Conservation (phyloP, 2,888 invertebrate species). For the Caradrina clavipalpis region DNA sequence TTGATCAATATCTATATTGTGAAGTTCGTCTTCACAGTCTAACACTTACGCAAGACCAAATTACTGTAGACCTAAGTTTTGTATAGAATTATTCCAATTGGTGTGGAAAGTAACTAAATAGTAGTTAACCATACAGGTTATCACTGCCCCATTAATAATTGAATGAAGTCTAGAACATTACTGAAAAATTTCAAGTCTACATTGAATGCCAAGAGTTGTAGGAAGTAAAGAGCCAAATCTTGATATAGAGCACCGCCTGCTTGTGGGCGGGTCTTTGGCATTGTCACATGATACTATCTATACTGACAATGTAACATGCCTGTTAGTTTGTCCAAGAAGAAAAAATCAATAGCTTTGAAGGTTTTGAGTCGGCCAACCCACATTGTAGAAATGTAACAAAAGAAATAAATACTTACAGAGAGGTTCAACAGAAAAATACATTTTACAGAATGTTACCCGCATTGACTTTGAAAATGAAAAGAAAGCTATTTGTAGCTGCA, state of each 20-base stretch:
- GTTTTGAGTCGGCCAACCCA: constrained; percentile 20
- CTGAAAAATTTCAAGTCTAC: constrained; percentile 7
- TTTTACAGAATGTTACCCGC: not conserved
- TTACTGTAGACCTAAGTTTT: not conserved
- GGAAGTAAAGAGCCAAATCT: constrained; percentile 51
- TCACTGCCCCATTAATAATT: not conserved
- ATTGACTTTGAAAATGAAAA: not conserved
- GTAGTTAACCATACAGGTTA: not conserved
- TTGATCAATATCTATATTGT: constrained; percentile 25
- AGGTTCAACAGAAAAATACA: not conserved
- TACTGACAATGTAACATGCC: constrained; percentile 20
- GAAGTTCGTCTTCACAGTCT: constrained; percentile 11
- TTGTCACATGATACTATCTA: constrained; percentile 47
- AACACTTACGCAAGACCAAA: not conserved
- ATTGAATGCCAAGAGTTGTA: constrained; percentile 52
- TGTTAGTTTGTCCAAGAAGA: constrained; percentile 7
- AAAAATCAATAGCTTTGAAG: constrained; percentile 11
- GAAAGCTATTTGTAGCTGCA: not conserved
- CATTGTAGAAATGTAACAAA: not conserved
- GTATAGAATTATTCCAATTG: not conserved
- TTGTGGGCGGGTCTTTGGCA: constrained; percentile 51
- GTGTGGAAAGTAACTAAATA: not conserved
- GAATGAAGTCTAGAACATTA: constrained; percentile 28
- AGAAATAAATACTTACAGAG: not conserved
- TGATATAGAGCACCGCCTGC: constrained; percentile 41